Conservation (phyloP, 1,140 invertebrate genomes). For the Agrilus planipennis region DNA sequence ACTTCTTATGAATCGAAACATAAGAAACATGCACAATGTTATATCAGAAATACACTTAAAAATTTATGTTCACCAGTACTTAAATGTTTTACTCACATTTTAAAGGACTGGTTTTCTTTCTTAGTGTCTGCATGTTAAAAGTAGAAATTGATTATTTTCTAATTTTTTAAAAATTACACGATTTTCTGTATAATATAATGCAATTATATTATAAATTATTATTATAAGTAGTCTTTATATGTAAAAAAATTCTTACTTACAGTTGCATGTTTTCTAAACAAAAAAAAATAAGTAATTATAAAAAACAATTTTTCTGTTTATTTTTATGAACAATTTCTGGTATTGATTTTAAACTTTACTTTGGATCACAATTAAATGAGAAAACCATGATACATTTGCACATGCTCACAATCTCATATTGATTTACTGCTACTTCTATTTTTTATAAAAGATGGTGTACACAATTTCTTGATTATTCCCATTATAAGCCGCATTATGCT, state of each 20-base stretch:
- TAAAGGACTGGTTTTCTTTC: conserved; percentile 77
- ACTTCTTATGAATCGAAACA: neutral
- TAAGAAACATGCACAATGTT: neutral
- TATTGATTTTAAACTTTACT: conserved; percentile 1
- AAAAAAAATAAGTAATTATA: neutral
- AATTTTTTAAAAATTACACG: conserved; percentile 4
- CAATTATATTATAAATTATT: conserved; percentile 11
- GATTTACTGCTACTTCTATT: no score
- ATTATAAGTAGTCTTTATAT: conserved; percentile 16
- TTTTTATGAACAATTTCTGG: neutral
- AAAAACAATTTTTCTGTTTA: neutral
- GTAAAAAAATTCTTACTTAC: conserved; percentile 11
- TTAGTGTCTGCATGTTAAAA: conserved; percentile 65
- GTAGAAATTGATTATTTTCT: neutral
- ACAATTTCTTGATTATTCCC: no score
- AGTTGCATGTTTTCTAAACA: conserved; percentile 4
- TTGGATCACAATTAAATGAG: conserved; percentile 16
- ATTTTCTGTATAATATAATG: conserved; percentile 4
- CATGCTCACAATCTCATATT: conserved; percentile 14
- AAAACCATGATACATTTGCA: conserved; percentile 18
- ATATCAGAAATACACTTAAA: neutral
- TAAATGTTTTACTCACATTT: conserved; percentile 60
- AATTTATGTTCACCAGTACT: neutral
- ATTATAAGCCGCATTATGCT: conserved; percentile 12
- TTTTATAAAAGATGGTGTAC: no score